Evolutionary conservation across 2,888 invertebrate genomes (phyloP).

Genomic region (Xestia xanthographa): DNA sequence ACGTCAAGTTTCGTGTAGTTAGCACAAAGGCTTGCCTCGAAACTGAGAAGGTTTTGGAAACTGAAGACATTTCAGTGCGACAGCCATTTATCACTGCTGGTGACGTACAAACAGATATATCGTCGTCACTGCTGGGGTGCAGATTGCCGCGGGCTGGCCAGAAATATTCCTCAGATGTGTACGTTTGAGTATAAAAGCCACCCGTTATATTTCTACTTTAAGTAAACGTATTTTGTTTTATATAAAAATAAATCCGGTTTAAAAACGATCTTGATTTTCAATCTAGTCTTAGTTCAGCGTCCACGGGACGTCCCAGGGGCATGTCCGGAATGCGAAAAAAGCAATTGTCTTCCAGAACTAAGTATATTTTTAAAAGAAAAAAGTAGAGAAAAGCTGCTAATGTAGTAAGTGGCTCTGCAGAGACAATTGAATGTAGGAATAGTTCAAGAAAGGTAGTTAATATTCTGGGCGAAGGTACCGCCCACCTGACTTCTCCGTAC

Average conservation of each 20-base stretch:
- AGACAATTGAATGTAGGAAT: slow-evolving; percentile 50
- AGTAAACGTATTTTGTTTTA: slow-evolving; percentile 14
- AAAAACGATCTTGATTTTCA: slow-evolving; percentile 35
- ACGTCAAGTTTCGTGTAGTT: slow-evolving; percentile 54
- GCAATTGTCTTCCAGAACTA: slow-evolving; percentile 6
- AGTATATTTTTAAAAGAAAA: slow-evolving; percentile 33
- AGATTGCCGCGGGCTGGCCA: slow-evolving; percentile 35
- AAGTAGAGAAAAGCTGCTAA: slow-evolving; percentile 30
- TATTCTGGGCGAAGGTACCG: slow-evolving; percentile 53
- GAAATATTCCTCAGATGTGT: slow-evolving; percentile 29
- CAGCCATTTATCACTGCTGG: slow-evolving; percentile 58
- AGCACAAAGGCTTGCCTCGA: slow-evolving; percentile 53
- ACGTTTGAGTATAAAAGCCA: neutral
- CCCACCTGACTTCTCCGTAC: slow-evolving; percentile 54
- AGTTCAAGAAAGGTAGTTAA: slow-evolving; percentile 53
- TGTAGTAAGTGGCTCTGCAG: slow-evolving; percentile 43
- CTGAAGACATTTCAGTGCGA: slow-evolving; percentile 54
- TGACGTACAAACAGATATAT: slow-evolving; percentile 49
- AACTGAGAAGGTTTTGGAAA: slow-evolving; percentile 50
- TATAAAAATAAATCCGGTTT: slow-evolving; percentile 15
- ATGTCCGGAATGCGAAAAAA: slow-evolving; percentile 35
- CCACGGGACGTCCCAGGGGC: slow-evolving; percentile 25
- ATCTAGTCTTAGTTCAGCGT: slow-evolving; percentile 17
- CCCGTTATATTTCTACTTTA: neutral
- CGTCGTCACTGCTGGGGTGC: slow-evolving; percentile 36